Percentiles rank a stretch among this genome's conserved stretches.
Evolutionary conservation across 2,797 vertebrate species (phyloP).

Genomic region (Falco columbarius): DNA sequence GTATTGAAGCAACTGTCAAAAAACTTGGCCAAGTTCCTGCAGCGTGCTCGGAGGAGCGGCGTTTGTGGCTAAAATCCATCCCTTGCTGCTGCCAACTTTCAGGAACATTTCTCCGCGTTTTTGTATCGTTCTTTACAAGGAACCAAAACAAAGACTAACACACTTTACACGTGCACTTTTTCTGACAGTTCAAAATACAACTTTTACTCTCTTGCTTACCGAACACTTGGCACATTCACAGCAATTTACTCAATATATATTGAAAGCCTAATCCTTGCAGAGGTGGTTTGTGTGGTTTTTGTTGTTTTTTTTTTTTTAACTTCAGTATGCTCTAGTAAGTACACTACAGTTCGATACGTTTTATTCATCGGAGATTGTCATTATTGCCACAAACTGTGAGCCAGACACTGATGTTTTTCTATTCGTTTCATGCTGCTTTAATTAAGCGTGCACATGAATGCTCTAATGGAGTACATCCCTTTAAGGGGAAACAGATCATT

Average conservation of each 20-base stretch:
- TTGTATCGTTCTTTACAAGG: neutral
- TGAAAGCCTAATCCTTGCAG: neutral
- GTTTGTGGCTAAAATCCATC: neutral
- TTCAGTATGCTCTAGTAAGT: neutral
- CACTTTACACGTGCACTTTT: rapidly evolving
- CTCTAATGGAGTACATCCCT: neutral
- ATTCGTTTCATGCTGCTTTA: neutral
- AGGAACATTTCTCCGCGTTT: neutral
- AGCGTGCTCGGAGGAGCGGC: neutral
- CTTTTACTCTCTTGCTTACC: neutral
- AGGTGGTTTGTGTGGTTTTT: neutral
- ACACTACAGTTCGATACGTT: neutral
- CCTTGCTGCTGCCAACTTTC: neutral
- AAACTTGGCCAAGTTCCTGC: neutral
- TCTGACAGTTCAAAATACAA: neutral
- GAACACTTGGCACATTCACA: neutral
- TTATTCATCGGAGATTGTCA: neutral
- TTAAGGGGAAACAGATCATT: neutral
- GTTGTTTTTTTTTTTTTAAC: neutral
- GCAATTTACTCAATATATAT: neutral
- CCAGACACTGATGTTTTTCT: neutral
- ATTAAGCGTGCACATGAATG: neutral
- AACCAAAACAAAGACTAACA: neutral
- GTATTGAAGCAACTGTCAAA: neutral
- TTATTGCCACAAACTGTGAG: neutral